These are phyloP conservation scores for Palythoa grandis DNA, from an alignment of 92 coral and sea anemone species.

Conservation along the genomic window DNA sequence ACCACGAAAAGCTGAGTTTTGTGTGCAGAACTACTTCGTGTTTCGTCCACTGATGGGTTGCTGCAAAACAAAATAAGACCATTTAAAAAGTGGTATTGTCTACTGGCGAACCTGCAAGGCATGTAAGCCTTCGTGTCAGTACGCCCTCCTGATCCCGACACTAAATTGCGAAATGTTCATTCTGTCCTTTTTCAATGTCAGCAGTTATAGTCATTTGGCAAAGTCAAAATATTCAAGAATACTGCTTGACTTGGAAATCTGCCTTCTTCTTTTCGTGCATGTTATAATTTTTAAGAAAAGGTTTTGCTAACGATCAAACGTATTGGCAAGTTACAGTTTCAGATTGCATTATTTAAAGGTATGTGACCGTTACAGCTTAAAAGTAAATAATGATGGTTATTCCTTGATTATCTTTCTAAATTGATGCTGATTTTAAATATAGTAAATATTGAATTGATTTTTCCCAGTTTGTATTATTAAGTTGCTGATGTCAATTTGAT, in stretches of 20 bases:
- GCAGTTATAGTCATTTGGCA: background rate
- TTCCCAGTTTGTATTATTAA: background rate
- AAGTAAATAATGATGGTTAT: no score
- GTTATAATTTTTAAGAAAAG: background rate
- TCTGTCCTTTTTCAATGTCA: background rate
- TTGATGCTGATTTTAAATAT: background rate
- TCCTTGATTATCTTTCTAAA: no score
- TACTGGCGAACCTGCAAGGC: no score
- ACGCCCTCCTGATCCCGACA: background rate
- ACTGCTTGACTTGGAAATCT: background rate
- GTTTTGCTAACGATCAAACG: background rate
- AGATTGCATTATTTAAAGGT: no score
- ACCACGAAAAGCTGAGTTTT: background rate
- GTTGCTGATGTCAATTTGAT: background rate
- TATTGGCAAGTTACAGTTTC: no score
- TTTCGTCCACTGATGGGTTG: background rate
- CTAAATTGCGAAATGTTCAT: background rate
- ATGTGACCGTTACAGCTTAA: no score
- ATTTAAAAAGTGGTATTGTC: no score
- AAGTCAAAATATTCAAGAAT: background rate
- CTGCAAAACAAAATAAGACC: background rate
- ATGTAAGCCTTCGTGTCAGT: no score
- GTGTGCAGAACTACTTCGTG: background rate
- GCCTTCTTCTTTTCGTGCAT: background rate
- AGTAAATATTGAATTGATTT: background rate